Evolutionary conservation across 2,888 invertebrate genomes (phyloP).

Genomic region (Blastobasis lacticolella): DNA sequence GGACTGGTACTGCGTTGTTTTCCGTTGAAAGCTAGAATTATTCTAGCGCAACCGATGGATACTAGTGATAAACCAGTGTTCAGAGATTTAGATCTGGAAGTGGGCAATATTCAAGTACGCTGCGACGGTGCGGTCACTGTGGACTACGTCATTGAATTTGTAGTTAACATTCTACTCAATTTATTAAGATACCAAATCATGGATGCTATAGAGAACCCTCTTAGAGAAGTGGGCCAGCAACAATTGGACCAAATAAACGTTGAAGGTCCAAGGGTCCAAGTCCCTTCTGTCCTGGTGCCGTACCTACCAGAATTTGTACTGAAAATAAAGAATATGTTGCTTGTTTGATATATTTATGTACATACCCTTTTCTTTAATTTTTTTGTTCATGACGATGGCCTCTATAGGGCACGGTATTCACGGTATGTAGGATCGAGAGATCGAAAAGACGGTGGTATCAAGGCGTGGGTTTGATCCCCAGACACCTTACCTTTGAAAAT

Average conservation of each 20-base stretch:
- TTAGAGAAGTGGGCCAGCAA: conserved; percentile 82
- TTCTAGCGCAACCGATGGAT: conserved; percentile 84
- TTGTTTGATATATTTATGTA: too few relatives aligned
- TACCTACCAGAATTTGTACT: too few relatives aligned
- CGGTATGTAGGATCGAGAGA: too few relatives aligned
- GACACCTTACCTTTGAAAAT: too few relatives aligned
- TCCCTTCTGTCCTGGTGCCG: too few relatives aligned
- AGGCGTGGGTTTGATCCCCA: too few relatives aligned
- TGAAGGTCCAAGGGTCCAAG: too few relatives aligned
- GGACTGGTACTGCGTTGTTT: conserved; percentile 83
- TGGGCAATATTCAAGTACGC: conserved; percentile 89
- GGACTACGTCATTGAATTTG: conserved; percentile 87
- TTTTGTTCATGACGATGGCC: too few relatives aligned
- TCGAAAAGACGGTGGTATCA: too few relatives aligned
- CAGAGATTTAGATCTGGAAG: conserved; percentile 83
- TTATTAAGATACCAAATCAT: conserved; percentile 89
- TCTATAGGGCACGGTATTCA: too few relatives aligned
- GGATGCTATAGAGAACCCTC: conserved; percentile 86
- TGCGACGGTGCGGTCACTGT: conserved; percentile 90
- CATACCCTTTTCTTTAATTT: too few relatives aligned
- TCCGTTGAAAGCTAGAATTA: conserved; percentile 81
- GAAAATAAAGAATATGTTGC: too few relatives aligned
- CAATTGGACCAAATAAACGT: conserved; percentile 83
- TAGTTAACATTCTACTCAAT: conserved; percentile 88
- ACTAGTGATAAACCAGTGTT: conserved; percentile 81